phyloP scores from a whole-genome alignment of 2,888 invertebrate species.

The Blastobasis adustella region DNA sequence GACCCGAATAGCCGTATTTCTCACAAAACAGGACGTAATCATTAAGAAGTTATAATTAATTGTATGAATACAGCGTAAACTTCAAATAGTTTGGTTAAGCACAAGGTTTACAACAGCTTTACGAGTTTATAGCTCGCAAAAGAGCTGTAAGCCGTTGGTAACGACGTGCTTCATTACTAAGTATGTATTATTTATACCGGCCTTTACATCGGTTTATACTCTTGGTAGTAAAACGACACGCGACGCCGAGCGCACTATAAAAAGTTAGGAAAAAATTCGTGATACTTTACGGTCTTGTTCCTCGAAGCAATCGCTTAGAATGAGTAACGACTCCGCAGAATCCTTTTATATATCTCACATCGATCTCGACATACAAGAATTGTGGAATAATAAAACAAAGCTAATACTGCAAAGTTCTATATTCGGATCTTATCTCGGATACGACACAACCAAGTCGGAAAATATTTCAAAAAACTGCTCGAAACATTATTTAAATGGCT shows the following conservation, averaged over 20 bases:
- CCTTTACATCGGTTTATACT: constrained; percentile 34
- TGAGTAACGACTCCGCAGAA: constrained; percentile 10
- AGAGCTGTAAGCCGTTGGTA: constrained; percentile 43
- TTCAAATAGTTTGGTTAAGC: constrained; percentile 9
- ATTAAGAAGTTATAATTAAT: constrained; percentile 4
- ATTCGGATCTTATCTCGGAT: constrained; percentile 40
- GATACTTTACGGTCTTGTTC: constrained; percentile 13
- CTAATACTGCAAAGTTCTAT: constrained; percentile 45
- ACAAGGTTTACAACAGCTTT: constrained; percentile 32
- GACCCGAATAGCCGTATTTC: too few species aligned
- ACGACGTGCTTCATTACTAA: constrained; percentile 54
- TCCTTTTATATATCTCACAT: constrained; percentile 5
- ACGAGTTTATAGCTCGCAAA: constrained; percentile 38
- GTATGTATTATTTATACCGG: constrained; percentile 47
- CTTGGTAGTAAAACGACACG: constrained; percentile 32
- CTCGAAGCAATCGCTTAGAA: constrained; percentile 11
- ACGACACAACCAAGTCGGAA: constrained; percentile 54
- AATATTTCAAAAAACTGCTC: constrained; percentile 36
- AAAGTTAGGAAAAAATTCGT: constrained; percentile 20
- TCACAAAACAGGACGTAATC: too few species aligned
- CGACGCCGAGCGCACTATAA: constrained; percentile 18
- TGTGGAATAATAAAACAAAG: constrained; percentile 32
- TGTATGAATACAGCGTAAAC: constrained; percentile 5
- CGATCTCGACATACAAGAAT: constrained; percentile 6
- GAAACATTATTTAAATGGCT: constrained; percentile 22